Conservation (phyloP, 2,113 vertebrate species). For the Anolis carolinensis region DNA sequence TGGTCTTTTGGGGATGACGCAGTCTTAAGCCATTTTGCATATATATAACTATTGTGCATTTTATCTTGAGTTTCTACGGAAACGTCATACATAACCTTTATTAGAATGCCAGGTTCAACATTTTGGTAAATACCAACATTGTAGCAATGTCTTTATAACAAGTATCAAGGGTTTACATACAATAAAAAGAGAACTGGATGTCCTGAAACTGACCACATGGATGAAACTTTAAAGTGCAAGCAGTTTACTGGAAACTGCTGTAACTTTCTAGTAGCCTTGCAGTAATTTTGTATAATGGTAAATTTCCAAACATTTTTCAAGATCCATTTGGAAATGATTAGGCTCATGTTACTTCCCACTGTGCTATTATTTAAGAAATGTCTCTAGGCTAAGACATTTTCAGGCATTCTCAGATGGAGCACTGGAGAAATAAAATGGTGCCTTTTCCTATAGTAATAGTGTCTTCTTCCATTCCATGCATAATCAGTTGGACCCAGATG, state of each 20-base stretch:
- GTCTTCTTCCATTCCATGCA: neutral
- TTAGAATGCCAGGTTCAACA: conserved; percentile 59
- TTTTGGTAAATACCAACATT: conserved; percentile 57
- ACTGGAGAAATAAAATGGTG: conserved; percentile 44
- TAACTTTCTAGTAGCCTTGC: conserved; percentile 61
- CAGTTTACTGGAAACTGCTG: conserved; percentile 64
- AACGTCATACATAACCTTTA: conserved; percentile 39
- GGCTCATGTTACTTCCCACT: conserved; percentile 68
- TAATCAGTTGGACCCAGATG: neutral
- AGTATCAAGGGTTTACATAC: conserved; percentile 46
- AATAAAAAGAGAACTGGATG: conserved; percentile 59
- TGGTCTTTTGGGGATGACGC: conserved; percentile 44
- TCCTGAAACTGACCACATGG: conserved; percentile 61
- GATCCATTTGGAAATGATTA: conserved; percentile 74
- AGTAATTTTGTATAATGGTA: conserved; percentile 66
- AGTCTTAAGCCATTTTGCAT: conserved; percentile 53
- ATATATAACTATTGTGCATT: conserved; percentile 43
- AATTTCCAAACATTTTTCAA: conserved; percentile 70
- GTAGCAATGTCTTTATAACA: neutral
- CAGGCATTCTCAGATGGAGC: conserved; percentile 40
- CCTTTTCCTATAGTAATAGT: neutral
- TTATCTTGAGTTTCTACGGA: conserved; percentile 45
- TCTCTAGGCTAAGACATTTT: conserved; percentile 42
- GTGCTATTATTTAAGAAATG: conserved; percentile 63
- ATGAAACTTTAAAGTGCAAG: conserved; percentile 54